Base-by-base conservation (phyloP, 53 echinoderm and acorn worm species). In the Mesocentrotus franciscanus region DNA sequence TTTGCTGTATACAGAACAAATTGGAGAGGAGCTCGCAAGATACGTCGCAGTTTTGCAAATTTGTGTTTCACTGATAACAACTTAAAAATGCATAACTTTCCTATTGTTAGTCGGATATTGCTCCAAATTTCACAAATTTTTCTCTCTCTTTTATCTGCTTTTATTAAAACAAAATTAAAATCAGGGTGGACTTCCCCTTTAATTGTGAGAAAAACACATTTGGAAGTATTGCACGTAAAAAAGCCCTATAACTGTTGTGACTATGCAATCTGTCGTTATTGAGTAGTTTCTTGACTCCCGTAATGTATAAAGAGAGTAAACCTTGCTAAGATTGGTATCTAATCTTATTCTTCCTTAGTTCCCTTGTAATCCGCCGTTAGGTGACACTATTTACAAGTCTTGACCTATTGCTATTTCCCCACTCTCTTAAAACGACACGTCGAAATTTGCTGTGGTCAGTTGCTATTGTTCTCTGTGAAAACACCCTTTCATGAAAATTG, bases 381-480 rank as follows among this genome's bases (percentile, higher is more conserved):
- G 11, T 27, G 58, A 58, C 15, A 4, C 59, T 3, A 87, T 6
- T 11, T 27, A 87, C 12, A 58, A 57, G 18, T 59, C 59, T 87
- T 39, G 59, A 87, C 87, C 59, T 58, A n/a, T n/a, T 20, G 12
- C 56, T 57, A 22, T 56, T 22, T 22, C 24, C 56, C 9, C 27
- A 57, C n/a, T 87, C 57, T 58, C 87, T 14, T 57, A 2, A 16
- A 26, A 24, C 56, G 18, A 58, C 56, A 57, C n/a, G 11, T n/a
- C 18, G 29, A 57, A 87, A 87, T 11, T n/a, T 56, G 26, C 18
- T 26, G 87, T 58, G 87, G 87, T 87, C 87, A 87, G 87, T 58
- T 4, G 27, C n/a, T 87, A 57, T 58, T 87, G 87, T 87, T 87
- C 58, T 27, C 57, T 87, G 57, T 56, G 27, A 58, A 87, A 87